Evolutionary conservation across 2,113 vertebrate species (phyloP).

Genomic region (Asarcornis scutulata): DNA sequence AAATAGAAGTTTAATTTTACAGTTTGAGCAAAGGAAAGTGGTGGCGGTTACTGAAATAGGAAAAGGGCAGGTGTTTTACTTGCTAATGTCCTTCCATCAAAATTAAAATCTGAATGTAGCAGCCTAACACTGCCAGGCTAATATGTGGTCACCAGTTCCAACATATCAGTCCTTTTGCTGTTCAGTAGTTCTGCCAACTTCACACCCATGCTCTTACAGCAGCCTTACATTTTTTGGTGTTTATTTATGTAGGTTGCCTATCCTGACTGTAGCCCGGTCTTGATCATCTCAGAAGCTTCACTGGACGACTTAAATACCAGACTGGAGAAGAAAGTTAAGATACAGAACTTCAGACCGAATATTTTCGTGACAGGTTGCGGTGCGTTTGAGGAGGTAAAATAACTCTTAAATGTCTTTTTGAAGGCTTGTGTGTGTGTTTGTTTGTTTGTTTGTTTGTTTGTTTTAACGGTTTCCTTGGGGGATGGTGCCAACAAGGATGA

Average conservation of each 20-base stretch:
- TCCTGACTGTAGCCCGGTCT: slow-evolving; percentile 81
- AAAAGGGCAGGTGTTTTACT: background rate
- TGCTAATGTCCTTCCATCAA: background rate
- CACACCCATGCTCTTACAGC: background rate
- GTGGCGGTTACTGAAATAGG: background rate
- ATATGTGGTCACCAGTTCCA: background rate
- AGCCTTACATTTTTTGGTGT: background rate
- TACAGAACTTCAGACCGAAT: slow-evolving; percentile 87
- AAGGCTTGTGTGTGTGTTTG: background rate
- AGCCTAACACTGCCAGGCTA: background rate
- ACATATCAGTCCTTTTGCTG: background rate
- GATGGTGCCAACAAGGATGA: background rate
- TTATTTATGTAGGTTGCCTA: slow-evolving; percentile 82
- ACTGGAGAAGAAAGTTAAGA: slow-evolving; percentile 81
- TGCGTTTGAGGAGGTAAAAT: slow-evolving; percentile 88
- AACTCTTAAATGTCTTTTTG: background rate
- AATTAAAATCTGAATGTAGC: background rate
- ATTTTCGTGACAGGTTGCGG: slow-evolving; percentile 85
- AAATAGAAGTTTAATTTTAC: background rate
- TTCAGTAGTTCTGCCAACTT: background rate
- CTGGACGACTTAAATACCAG: slow-evolving; percentile 84
- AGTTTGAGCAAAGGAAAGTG: background rate
- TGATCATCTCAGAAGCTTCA: slow-evolving; percentile 90
- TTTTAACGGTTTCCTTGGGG: background rate
- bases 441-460: background rate